Conservation (phyloP, 2,888 invertebrate species). For the Pseudeuparius sepicola region DNA sequence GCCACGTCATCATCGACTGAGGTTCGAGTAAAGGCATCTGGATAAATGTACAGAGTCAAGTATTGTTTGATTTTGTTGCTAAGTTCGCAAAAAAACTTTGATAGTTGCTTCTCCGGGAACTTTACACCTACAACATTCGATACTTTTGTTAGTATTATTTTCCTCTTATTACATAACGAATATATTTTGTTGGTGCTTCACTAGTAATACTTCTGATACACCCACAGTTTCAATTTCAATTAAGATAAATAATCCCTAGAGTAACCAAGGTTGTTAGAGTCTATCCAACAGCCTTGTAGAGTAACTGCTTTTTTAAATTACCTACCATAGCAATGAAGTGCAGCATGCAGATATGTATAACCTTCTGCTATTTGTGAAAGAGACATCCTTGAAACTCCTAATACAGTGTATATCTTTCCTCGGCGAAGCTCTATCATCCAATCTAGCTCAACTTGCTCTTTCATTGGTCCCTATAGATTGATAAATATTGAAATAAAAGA, state of each 20-base stretch:
- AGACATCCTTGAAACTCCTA: conserved; percentile 38
- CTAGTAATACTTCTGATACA: too few species aligned
- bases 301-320: not conserved
- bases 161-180: too few species aligned
- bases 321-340: conserved; percentile 36
- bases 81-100: too few species aligned
- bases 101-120: too few species aligned
- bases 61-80: too few species aligned
- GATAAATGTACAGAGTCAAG: conserved; percentile 32
- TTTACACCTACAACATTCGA: too few species aligned
- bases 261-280: too few species aligned
- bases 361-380: conserved; percentile 38
- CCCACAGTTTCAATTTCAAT: too few species aligned
- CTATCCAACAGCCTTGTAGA: too few species aligned
- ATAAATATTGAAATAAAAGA: conserved; percentile 4
- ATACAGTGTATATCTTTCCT: conserved; percentile 39
- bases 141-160: too few species aligned
- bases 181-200: too few species aligned
- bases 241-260: too few species aligned
- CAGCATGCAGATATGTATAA: conserved; percentile 32
- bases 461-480: conserved; percentile 22
- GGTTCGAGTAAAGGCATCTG: conserved; percentile 25
- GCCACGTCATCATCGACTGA: conserved; percentile 32
- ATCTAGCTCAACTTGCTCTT: conserved; percentile 30
- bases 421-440: conserved; percentile 37